phyloP scores from a whole-genome alignment of 2,113 vertebrate genomes.

The Lophochroa leadbeateri region DNA sequence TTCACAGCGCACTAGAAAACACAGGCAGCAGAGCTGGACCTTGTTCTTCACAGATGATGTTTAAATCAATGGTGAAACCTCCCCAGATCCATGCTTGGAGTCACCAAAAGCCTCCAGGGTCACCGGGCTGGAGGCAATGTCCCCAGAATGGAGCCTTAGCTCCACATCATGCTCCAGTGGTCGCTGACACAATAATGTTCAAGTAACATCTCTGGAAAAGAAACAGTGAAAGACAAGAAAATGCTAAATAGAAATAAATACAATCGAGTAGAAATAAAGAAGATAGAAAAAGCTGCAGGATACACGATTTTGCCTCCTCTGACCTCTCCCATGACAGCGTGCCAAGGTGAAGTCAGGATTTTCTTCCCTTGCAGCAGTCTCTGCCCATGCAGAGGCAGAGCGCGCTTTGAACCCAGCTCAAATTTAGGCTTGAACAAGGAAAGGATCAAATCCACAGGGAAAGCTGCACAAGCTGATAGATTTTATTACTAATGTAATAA shows the following conservation, averaged over 20 bases:
- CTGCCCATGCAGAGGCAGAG: background rate
- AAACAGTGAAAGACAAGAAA: background rate
- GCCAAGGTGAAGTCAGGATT: background rate
- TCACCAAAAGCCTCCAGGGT: background rate
- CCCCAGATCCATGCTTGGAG: background rate
- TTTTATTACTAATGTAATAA: background rate
- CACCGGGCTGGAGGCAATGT: background rate
- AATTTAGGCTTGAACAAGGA: background rate
- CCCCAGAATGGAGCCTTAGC: background rate
- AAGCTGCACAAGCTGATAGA: background rate
- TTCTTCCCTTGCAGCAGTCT: background rate
- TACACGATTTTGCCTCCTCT: background rate
- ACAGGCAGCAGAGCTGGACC: background rate
- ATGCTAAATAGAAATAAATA: background rate
- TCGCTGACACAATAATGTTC: background rate
- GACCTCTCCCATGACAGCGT: background rate
- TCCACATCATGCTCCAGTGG: background rate
- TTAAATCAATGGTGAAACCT: accelerated
- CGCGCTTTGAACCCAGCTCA: background rate
- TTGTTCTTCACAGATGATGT: background rate
- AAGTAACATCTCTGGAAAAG: background rate
- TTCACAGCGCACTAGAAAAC: background rate
- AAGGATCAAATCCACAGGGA: background rate
- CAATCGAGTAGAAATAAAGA: background rate
- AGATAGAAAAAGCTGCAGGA: background rate